Evolutionary conservation across 2,888 invertebrate species (phyloP).

Genomic region (Caprella mutica): DNA sequence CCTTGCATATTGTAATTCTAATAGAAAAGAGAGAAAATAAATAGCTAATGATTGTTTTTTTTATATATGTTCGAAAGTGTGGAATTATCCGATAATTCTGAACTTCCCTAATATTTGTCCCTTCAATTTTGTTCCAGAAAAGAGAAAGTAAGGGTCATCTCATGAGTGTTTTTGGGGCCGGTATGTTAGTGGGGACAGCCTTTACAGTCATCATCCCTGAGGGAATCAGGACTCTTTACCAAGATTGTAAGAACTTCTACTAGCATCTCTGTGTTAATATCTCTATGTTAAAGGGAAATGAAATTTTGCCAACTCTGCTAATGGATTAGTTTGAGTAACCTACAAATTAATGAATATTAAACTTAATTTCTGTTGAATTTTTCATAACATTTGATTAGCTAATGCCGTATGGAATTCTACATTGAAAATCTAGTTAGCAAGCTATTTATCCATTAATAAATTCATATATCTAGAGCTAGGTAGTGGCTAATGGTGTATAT

Average conservation of each 20-base stretch:
- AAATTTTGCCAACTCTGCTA: neutral
- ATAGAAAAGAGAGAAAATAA: neutral
- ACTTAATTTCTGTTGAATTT: too few species aligned
- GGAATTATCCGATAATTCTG: neutral
- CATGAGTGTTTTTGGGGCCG: slow-evolving; percentile 91
- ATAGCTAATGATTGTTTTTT: neutral
- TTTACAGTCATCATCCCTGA: slow-evolving; percentile 96
- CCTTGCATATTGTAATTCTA: neutral
- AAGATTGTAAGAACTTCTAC: slow-evolving; percentile 2
- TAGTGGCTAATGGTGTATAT: too few species aligned
- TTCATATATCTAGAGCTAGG: too few species aligned
- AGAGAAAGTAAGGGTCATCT: slow-evolving; percentile 62
- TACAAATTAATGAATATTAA: too few species aligned
- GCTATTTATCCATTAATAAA: too few species aligned
- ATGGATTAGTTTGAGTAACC: neutral
- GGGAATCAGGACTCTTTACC: slow-evolving; percentile 72
- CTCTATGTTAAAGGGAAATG: too few species aligned
- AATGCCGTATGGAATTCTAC: too few species aligned
- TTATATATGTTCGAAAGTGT: neutral
- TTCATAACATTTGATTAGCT: too few species aligned
- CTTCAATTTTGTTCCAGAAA: slow-evolving; percentile 46
- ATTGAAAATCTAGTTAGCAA: too few species aligned
- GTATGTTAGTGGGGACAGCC: slow-evolving; percentile 91
- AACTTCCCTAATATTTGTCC: slow-evolving; percentile 28
- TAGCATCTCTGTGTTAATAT: too few species aligned